A percentile compares a stretch with the other conserved stretches of the same genome.
These are phyloP conservation scores for Spatulosminthurus flaviceps DNA, from an alignment of 2,888 invertebrate genomes.

Conservation along the genomic window DNA sequence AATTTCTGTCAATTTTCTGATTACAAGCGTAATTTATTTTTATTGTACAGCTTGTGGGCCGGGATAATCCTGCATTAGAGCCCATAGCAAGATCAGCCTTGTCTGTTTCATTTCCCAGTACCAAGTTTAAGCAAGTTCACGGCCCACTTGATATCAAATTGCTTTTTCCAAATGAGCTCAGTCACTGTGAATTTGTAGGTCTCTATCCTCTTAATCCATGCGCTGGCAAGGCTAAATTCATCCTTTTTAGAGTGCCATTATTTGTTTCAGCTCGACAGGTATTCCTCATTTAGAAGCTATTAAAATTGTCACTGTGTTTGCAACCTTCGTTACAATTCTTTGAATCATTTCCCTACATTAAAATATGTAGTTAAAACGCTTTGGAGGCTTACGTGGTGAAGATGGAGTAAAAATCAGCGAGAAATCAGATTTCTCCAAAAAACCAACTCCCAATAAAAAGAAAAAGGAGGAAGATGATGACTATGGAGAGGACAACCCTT, in stretches of 20 bases:
- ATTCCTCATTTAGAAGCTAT: neutral
- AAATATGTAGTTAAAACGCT: constrained; percentile 30
- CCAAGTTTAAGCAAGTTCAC: constrained; percentile 51
- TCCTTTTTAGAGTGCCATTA: constrained; percentile 50
- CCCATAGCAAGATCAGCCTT: constrained; percentile 50
- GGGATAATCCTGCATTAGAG: constrained; percentile 50
- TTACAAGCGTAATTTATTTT: no score
- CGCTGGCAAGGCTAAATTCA: constrained; percentile 47
- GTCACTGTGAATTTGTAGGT: constrained; percentile 52
- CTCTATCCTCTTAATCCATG: constrained; percentile 51
- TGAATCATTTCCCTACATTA: no score
- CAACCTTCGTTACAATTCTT: no score
- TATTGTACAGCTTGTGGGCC: constrained; percentile 37
- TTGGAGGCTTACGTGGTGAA: constrained; percentile 36
- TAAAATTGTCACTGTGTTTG: no score
- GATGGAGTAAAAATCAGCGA: constrained; percentile 36
- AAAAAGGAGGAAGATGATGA: neutral
- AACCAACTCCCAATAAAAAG: neutral
- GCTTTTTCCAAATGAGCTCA: constrained; percentile 52
- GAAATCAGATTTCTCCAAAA: constrained; percentile 11
- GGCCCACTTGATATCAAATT: constrained; percentile 55
- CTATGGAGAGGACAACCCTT: neutral
- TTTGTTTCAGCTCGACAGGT: constrained; percentile 53
- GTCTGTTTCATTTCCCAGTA: constrained; percentile 46
- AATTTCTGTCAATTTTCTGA: no score